Evolutionary conservation across 2,888 invertebrate species (phyloP).

Genomic region (Lycocerus yunnanus): DNA sequence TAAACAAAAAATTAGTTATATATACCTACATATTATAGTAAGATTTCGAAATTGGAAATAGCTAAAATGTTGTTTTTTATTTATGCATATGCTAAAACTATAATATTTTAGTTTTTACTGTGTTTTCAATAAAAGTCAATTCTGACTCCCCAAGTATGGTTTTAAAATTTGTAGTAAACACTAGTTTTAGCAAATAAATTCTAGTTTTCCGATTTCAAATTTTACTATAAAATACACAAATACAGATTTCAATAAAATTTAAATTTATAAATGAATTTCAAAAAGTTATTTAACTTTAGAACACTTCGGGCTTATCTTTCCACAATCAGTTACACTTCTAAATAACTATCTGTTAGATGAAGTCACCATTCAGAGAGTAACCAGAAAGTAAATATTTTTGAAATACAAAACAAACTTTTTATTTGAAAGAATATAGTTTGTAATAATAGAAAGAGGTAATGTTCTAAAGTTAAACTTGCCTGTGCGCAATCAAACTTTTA

Average conservation of each 20-base stretch:
- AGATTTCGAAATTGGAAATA: not conserved
- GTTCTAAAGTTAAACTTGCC: not conserved
- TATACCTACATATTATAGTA: not conserved
- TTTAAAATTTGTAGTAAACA: not conserved
- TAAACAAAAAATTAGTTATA: not conserved
- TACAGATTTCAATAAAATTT: not conserved
- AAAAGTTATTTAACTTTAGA: not conserved
- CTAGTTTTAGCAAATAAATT: not conserved
- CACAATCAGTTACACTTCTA: too few species aligned
- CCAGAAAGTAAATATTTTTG: too few species aligned
- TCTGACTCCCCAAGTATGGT: too few species aligned
- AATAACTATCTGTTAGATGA: too few species aligned
- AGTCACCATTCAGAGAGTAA: too few species aligned
- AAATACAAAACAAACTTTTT: too few species aligned
- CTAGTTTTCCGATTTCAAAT: not conserved
- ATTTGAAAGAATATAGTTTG: too few species aligned
- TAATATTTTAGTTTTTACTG: too few species aligned
- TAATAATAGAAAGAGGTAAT: too few species aligned
- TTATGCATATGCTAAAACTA: too few species aligned
- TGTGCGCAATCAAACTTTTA: not conserved
- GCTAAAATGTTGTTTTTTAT: not conserved
- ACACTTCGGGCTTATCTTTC: not conserved
- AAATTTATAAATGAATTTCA: not conserved
- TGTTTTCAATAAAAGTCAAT: too few species aligned
- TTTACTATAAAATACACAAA: not conserved